These are phyloP conservation scores for Tribolium freemani DNA, from an alignment of 2,888 invertebrate species.

Conservation along the genomic window DNA sequence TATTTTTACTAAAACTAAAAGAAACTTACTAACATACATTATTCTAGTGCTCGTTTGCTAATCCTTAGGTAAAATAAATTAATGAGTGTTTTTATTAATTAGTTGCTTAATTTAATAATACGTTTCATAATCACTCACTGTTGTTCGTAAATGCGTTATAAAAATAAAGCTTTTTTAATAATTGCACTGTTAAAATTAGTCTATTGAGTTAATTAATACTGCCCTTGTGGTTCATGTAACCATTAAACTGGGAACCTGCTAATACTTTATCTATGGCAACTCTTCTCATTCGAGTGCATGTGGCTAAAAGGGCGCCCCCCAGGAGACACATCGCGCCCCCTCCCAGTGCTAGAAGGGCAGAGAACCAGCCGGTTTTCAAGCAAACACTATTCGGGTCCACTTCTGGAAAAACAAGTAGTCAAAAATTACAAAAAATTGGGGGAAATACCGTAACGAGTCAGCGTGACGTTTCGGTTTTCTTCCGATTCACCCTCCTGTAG, in stretches of 20 bases:
- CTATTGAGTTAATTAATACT: conserved; percentile 61
- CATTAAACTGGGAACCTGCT: conserved; percentile 63
- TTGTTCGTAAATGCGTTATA: conserved; percentile 6
- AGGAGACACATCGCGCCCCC: conserved; percentile 75
- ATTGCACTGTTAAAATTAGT: conserved; percentile 8
- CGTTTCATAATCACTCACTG: conserved; percentile 15
- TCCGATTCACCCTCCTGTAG: conserved; percentile 88
- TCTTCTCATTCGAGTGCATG: conserved; percentile 82
- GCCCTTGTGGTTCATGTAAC: conserved; percentile 68
- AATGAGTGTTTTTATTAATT: not conserved
- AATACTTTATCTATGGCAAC: conserved; percentile 68
- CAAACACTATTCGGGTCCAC: conserved; percentile 64
- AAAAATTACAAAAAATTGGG: not conserved
- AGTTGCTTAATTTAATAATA: conserved; percentile 9
- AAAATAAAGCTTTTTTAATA: conserved; percentile 35
- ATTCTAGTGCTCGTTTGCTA: conserved; percentile 9
- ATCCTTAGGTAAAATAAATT: conserved; percentile 24
- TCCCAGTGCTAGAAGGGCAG: conserved; percentile 70
- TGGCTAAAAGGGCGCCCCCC: conserved; percentile 79
- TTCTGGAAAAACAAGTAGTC: conserved; percentile 48
- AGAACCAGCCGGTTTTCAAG: conserved; percentile 70
- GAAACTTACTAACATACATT: not conserved
- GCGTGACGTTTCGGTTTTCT: conserved; percentile 61
- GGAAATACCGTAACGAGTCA: conserved; percentile 8
- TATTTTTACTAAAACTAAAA: not conserved